Evolutionary conservation across 2,888 invertebrate genomes (phyloP).

Genomic region (Tinea pellionella): DNA sequence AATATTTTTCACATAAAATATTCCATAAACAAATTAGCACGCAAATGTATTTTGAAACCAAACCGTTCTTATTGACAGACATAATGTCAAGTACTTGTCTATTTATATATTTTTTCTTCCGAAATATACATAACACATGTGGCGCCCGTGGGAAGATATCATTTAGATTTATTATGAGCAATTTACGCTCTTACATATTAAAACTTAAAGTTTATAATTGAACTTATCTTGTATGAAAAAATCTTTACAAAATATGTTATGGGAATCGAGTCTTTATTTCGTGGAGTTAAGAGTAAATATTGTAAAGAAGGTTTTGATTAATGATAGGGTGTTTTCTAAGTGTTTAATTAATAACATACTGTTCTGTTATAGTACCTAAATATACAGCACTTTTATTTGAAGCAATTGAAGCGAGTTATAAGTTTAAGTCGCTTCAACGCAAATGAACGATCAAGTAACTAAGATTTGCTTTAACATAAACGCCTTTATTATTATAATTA

Average conservation of each 20-base stretch:
- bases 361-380: not conserved
- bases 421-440: not conserved
- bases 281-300: not conserved
- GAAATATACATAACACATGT: constrained; percentile 4
- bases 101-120: not conserved
- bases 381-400: not conserved
- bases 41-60: not conserved
- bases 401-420: not conserved
- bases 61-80: not conserved
- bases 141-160: constrained; percentile 7
- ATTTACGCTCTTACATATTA: not conserved
- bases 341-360: not conserved
- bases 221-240: not conserved
- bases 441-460: not conserved
- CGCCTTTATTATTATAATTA: too few species aligned
- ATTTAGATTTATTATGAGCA: not conserved
- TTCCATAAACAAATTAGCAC: not conserved
- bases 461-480: too few species aligned
- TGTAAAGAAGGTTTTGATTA: not conserved
- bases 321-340: not conserved
- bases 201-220: not conserved
- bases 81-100: not conserved
- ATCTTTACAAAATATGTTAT: too few species aligned
- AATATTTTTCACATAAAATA: not conserved
- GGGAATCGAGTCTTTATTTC: too few species aligned